Conservation (phyloP, 2,113 vertebrate species). For the Symphodus melops region DNA sequence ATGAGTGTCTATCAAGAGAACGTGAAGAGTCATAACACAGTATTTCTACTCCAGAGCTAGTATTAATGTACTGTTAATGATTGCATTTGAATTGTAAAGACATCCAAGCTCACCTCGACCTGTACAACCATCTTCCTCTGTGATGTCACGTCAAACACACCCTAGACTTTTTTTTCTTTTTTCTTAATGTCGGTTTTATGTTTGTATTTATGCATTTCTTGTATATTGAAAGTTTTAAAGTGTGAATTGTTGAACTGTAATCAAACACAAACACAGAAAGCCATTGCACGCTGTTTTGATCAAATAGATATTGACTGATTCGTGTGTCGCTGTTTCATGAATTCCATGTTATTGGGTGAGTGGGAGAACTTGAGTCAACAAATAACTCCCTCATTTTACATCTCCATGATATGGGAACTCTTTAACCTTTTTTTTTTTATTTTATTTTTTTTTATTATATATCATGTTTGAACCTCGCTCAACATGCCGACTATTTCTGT, state of each 20-base stretch:
- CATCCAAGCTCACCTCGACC: conserved; percentile 2
- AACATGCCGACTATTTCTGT: conserved; percentile 20
- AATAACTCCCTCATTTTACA: not conserved
- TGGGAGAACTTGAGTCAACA: not conserved
- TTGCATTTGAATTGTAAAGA: conserved; percentile 1
- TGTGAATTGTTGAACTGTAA: conserved; percentile 1
- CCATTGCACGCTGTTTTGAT: conserved; percentile 11
- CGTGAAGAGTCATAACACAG: not conserved
- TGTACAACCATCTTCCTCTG: not conserved
- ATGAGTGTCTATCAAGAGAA: not conserved
- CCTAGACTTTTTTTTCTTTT: not conserved
- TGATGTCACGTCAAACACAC: not conserved
- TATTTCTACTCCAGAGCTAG: conserved; percentile 2
- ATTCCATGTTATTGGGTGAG: not conserved
- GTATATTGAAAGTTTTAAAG: not conserved
- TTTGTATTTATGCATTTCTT: not conserved
- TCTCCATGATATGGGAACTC: not conserved
- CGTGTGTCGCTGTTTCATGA: not conserved
- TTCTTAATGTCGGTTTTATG: not conserved
- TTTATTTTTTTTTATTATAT: too few species aligned
- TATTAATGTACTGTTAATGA: not conserved
- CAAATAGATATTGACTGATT: not conserved
- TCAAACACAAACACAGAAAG: not conserved
- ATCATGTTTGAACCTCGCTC: not conserved
- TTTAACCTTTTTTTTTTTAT: conserved; percentile 15